Percentiles rank a stretch among this genome's conserved stretches.
phyloP scores from a whole-genome alignment of 2,888 invertebrate species.

The Oscheius sp. region DNA sequence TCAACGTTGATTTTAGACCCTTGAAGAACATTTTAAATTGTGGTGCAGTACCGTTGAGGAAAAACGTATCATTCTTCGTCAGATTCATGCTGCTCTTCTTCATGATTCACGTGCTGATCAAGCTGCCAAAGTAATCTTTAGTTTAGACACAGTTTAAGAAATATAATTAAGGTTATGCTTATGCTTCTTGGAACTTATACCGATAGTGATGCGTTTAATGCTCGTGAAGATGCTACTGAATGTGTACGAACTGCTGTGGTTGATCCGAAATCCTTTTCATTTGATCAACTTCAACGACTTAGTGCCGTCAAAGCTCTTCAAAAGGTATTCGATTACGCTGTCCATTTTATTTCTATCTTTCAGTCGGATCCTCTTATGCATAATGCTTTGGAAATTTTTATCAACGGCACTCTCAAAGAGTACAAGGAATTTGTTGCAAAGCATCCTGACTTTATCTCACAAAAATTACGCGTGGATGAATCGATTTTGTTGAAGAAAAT shows the following conservation, averaged over 20 bases:
- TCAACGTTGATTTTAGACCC: slow-evolving; percentile 22
- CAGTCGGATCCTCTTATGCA: slow-evolving; percentile 64
- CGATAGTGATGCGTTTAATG: slow-evolving; percentile 90
- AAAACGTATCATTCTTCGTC: slow-evolving; percentile 59
- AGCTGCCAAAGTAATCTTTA: slow-evolving; percentile 66
- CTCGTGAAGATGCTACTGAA: slow-evolving; percentile 89
- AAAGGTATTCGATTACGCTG: slow-evolving; percentile 54
- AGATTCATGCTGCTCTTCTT: slow-evolving; percentile 65
- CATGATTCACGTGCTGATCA: slow-evolving; percentile 79
- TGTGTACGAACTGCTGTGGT: slow-evolving; percentile 93
- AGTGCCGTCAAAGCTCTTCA: slow-evolving; percentile 91
- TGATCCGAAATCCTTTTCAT: slow-evolving; percentile 87
- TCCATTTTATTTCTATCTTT: slow-evolving; percentile 1
- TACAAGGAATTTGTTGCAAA: slow-evolving; percentile 45
- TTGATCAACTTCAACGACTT: slow-evolving; percentile 91
- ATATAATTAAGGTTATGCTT: slow-evolving; percentile 80
- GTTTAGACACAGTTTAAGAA: too few relatives aligned
- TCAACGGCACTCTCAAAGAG: slow-evolving; percentile 58
- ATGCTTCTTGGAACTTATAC: slow-evolving; percentile 94
- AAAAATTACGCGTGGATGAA: slow-evolving; percentile 64
- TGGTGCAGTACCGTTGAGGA: slow-evolving; percentile 61
- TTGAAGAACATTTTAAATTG: slow-evolving; percentile 44
- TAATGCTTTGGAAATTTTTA: slow-evolving; percentile 63
- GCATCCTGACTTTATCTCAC: slow-evolving; percentile 87
- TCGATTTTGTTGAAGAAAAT: slow-evolving; percentile 81